These are phyloP conservation scores for Borostomias antarcticus DNA, from an alignment of 2,797 vertebrate genomes.

Conservation along the genomic window DNA sequence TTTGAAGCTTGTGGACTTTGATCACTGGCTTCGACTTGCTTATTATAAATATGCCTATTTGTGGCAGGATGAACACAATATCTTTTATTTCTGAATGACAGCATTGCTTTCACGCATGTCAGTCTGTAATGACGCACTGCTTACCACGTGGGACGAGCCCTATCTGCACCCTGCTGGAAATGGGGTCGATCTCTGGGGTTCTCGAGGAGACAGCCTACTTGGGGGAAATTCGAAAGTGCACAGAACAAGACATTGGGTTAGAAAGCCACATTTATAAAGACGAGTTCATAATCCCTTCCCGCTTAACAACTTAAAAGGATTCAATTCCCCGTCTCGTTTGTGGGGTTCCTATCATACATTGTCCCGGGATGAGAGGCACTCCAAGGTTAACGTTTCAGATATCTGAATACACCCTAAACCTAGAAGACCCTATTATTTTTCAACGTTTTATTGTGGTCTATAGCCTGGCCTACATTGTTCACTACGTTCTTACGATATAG, in stretches of 20 bases:
- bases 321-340: constrained; percentile 76
- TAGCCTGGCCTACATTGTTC: too few relatives aligned
- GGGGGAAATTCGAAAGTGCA: constrained; percentile 76
- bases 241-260: constrained; percentile 79
- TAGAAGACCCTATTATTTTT: too few relatives aligned
- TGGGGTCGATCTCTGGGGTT: constrained; percentile 75
- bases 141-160: constrained; percentile 80
- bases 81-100: constrained; percentile 78
- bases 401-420: too few relatives aligned
- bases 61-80: constrained; percentile 86
- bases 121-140: constrained; percentile 86
- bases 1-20: constrained; percentile 84
- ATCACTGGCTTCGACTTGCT: constrained; percentile 78
- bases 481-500: background rate
- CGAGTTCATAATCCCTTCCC: constrained; percentile 80
- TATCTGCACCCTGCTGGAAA: constrained; percentile 71
- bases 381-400: constrained; percentile 75
- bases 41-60: constrained; percentile 91
- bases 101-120: constrained; percentile 82
- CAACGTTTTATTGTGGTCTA: too few relatives aligned
- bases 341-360: constrained; percentile 74
- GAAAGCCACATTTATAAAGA: constrained; percentile 80
- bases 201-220: constrained; percentile 77
- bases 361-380: constrained; percentile 66
- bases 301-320: constrained; percentile 82